A percentile compares a stretch with the other conserved stretches of the same genome.
These are phyloP conservation scores for Gadus chalcogrammus DNA, from an alignment of 2,113 vertebrate genomes.

Conservation along the genomic window DNA sequence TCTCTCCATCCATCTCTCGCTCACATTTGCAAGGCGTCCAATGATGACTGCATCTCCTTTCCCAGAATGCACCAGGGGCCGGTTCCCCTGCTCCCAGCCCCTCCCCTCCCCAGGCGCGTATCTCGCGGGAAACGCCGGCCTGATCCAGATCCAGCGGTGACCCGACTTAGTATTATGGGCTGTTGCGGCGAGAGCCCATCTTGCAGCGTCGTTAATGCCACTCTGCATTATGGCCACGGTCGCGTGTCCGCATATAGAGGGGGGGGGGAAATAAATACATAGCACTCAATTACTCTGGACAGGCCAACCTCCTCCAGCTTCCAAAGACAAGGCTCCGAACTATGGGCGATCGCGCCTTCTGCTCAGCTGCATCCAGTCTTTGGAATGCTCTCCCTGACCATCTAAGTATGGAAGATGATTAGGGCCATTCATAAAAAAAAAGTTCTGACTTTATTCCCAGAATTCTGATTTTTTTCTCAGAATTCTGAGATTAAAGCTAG, in stretches of 20 bases:
- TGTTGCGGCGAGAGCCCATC: conserved; percentile 30
- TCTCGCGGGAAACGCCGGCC: conserved; percentile 3
- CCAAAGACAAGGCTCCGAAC: too few relatives aligned
- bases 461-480: too few relatives aligned
- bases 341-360: too few relatives aligned
- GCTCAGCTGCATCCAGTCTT: too few relatives aligned
- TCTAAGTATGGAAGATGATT: too few relatives aligned
- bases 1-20: not conserved
- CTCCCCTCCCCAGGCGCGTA: not conserved
- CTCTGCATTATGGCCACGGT: conserved; percentile 41
- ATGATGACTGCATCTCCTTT: not conserved
- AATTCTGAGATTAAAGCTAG: too few relatives aligned
- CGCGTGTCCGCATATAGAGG: conserved; percentile 36
- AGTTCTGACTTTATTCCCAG: too few relatives aligned
- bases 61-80: not conserved
- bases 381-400: too few relatives aligned
- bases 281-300: too few relatives aligned
- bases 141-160: conserved; percentile 15
- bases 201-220: conserved; percentile 56
- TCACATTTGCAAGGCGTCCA: not conserved
- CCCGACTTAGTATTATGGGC: conserved; percentile 30
- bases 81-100: not conserved
- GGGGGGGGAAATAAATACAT: conserved; percentile 2
- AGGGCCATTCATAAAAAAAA: too few relatives aligned
- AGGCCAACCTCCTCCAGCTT: too few relatives aligned